Conservation (phyloP, 2,888 invertebrate genomes). For the Epistrophella euchroma region DNA sequence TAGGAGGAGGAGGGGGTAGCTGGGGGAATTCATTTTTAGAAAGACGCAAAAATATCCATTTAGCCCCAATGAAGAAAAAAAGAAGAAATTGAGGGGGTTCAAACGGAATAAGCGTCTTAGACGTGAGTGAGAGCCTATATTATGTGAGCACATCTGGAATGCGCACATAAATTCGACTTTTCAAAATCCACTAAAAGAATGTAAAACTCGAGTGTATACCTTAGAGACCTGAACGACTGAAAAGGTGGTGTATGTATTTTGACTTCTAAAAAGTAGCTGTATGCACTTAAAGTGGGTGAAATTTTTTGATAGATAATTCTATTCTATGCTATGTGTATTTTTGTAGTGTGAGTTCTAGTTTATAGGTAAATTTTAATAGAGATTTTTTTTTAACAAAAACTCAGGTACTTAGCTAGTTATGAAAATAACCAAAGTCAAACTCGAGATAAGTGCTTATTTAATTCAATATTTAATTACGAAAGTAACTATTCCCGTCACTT, state of each 20-base stretch:
- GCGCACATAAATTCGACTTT: constrained; percentile 63
- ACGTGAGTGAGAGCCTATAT: constrained; percentile 60
- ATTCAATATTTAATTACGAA: too few species aligned
- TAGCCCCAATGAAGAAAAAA: constrained; percentile 14
- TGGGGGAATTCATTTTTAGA: constrained; percentile 32
- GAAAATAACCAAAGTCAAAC: too few species aligned
- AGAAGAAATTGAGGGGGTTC: background rate
- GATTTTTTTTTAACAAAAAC: too few species aligned
- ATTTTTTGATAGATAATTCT: background rate
- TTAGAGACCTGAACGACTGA: background rate
- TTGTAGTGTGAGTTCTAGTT: too few species aligned
- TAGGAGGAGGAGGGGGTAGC: too few species aligned
- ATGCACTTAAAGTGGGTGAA: constrained; percentile 56
- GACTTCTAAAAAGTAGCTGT: background rate
- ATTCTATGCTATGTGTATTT: too few species aligned
- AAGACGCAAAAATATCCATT: constrained; percentile 32
- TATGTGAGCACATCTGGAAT: constrained; percentile 65
- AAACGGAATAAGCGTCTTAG: constrained; percentile 7
- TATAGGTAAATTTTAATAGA: too few species aligned
- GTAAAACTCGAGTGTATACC: constrained; percentile 15
- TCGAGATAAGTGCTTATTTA: too few species aligned
- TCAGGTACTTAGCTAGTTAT: too few species aligned
- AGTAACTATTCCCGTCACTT: too few species aligned
- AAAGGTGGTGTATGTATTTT: background rate
- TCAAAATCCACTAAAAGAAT: constrained; percentile 54